Base-by-base conservation (phyloP, 2,888 invertebrate genomes). In the Pristionchus exspectatus region DNA sequence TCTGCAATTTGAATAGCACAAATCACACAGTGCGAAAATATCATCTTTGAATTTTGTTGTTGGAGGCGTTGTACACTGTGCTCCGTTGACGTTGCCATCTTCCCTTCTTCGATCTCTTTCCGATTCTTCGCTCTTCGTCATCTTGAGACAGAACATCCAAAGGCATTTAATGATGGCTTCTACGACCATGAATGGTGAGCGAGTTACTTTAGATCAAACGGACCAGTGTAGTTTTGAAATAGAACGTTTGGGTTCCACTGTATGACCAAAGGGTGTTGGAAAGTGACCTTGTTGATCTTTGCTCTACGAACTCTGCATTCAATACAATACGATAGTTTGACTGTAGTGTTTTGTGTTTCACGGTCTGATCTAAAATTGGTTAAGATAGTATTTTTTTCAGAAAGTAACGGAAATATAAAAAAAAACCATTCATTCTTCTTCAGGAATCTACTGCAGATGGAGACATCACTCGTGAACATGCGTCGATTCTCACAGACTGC, bases 111-210 rank as follows among this genome's bases (percentile, higher is more conserved):
- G n/a, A 33, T 69, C 44, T 87, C 87, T 21, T 66, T 87, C 21
- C 87, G 87, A 50, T 38, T 87, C 66, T 87, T 87, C 44, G 87
- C 69, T 27, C 87, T 87, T 63, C 63, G 87, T 14, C 87, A 87
- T 87, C 66, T 87, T 21, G 87, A 87, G 27, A 18, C n/a, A 12
- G 44, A 66, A 2, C 87, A 87, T 66, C 63, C 63, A 14, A 21
- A 12, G 14, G 56, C 33, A 38, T 87, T 87, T 69, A 87, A 44
- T 12, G 44, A 63, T 14, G n/a, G 4, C 16, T 87, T 87, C 87
- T 87, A 87, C 30, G 24, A 33, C 0, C 87, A 87, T 33, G 87
- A 87, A 38, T 87, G 87, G 87, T 87, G 27, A 16, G 66, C 24
- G 56, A 56, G 18, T 56, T 56, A 12, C 56, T 16, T 2, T 18